Conservation (phyloP, 2,113 vertebrate genomes). For the Hiodon tergisus region DNA sequence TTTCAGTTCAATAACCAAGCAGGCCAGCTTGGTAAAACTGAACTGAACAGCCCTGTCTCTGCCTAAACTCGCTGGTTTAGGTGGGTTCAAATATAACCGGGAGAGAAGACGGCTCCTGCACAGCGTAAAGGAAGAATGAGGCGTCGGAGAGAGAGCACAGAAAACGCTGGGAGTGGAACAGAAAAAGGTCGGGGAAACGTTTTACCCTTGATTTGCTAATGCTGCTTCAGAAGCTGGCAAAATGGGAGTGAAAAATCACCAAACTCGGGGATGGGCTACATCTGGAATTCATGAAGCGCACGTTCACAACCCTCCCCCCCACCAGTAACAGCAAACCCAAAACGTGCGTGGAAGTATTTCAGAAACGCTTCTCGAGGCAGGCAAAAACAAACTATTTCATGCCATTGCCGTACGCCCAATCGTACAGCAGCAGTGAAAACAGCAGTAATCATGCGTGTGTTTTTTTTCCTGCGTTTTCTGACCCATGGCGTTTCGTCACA, state of each 20-base stretch:
- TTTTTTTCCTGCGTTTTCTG: not conserved
- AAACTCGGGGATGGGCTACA: not conserved
- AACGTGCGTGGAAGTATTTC: too few species aligned
- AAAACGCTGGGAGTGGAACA: not conserved
- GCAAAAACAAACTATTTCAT: too few species aligned
- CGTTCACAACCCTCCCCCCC: not conserved
- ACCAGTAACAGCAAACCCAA: not conserved
- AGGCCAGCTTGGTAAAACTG: not conserved
- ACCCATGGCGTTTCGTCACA: not conserved
- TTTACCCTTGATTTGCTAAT: constrained; percentile 29
- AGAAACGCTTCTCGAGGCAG: too few species aligned
- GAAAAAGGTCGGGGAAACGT: not conserved
- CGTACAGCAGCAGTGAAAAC: too few species aligned
- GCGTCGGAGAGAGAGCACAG: not conserved
- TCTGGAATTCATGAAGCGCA: not conserved
- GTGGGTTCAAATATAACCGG: not conserved
- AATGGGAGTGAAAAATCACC: constrained; percentile 9
- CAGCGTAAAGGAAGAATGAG: not conserved
- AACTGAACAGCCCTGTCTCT: not conserved
- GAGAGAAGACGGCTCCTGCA: not conserved
- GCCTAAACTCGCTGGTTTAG: not conserved
- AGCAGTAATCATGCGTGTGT: not conserved
- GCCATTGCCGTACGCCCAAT: too few species aligned
- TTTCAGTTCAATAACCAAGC: constrained; percentile 10
- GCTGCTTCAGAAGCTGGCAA: constrained; percentile 40